Evolutionary conservation across 2,797 vertebrate species (phyloP).

Genomic region (Tiaroga cobitis): DNA sequence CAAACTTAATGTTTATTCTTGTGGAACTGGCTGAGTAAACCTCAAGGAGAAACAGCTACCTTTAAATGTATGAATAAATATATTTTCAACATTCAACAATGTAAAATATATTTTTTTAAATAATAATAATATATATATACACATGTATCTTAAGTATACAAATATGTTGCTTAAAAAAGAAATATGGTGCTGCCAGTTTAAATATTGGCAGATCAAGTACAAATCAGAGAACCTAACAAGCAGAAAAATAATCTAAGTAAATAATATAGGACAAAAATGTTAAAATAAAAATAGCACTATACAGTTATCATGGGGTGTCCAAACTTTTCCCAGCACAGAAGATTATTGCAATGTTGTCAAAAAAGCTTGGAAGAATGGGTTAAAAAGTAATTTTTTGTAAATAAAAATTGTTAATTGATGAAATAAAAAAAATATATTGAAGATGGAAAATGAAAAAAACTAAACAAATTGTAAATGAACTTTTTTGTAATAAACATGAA

Average conservation of each 20-base stretch:
- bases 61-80: background rate
- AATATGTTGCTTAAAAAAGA: background rate
- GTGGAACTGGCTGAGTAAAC: background rate
- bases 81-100: background rate
- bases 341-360: background rate
- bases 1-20: background rate
- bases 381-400: background rate
- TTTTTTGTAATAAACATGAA: background rate
- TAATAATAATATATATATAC: too few relatives aligned
- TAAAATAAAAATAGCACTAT: too few relatives aligned
- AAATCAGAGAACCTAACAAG: too few relatives aligned
- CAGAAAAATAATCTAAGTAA: too few relatives aligned
- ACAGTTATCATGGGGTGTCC: background rate
- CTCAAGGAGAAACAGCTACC: background rate
- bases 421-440: too few relatives aligned
- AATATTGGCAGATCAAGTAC: too few relatives aligned
- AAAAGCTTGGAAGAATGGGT: background rate
- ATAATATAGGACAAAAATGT: too few relatives aligned
- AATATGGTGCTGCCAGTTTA: too few relatives aligned
- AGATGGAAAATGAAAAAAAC: background rate
- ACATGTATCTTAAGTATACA: too few relatives aligned
- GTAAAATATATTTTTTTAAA: too few relatives aligned
- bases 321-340: background rate
- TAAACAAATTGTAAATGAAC: too few relatives aligned
- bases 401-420: background rate